Base-by-base conservation (phyloP, 2,888 invertebrate genomes). In the Dicranocentrus wangi region DNA sequence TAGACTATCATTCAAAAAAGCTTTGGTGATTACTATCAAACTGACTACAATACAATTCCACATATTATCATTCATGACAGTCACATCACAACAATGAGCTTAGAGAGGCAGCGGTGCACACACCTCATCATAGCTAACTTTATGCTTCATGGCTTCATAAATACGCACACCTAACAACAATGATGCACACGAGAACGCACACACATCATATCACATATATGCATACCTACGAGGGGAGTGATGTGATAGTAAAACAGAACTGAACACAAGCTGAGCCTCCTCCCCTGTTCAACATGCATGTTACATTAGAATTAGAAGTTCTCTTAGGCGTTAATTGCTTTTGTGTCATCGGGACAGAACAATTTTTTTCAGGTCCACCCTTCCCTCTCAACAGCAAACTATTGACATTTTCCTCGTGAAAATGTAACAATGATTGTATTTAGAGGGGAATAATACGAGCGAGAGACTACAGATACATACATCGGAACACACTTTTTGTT, bases 131-230 rank as follows among this genome's bases (percentile, higher is more conserved):
- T 69, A 68, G 61, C n/a, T 61, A 68, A 60, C 60, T 79, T 79
- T 68, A 72, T 72, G 79, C 79, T 72, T 72, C 79, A 72, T 79
- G 79, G 28, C 68, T 79, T 72, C 68, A 79, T 60, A 79, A 79
- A 47, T 79, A 72, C 66, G 68, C 72, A 72, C 79, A 60, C 72
- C 79, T 79, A 55, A 58, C 66, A 51, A 79, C 53, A 78, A 78
- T 61, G 51, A 27, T 23, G 28, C 15, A 58, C 28, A 32, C 27
- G 28, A 32, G 13, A 51, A 77, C 53, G 32, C 28, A 21, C 39
- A 63, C 27, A 60, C 32, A 60, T 60, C 55, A 23, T 13, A 47
- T 47, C 47, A 47, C 47, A 47, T 47, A 8, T 39, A 53, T 5
- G 51, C 55, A 55, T 55, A 8, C 55, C 10, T 10, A 21, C 21